phyloP scores from a whole-genome alignment of 2,113 vertebrate genomes.

The Erpornis zantholeuca region DNA sequence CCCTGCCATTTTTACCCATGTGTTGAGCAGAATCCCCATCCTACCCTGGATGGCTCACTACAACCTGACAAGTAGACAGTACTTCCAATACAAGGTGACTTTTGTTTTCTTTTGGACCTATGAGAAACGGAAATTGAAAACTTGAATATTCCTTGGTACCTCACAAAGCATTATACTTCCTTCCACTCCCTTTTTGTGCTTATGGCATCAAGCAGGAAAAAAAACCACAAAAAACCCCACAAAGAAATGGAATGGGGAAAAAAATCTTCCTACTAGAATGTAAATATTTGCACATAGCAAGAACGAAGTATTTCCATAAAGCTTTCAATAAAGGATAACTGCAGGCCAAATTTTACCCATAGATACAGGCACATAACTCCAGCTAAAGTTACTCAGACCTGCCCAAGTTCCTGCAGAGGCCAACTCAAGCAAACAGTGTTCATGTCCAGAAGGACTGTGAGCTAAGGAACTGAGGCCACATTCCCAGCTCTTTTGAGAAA shows the following conservation, averaged over 20 bases:
- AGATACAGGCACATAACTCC: background rate
- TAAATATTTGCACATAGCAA: background rate
- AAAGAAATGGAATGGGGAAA: background rate
- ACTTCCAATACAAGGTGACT: background rate
- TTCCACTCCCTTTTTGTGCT: background rate
- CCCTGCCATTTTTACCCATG: background rate
- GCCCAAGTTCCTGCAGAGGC: background rate
- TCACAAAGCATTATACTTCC: background rate
- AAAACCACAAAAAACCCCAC: background rate
- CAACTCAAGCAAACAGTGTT: background rate
- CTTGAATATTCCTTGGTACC: background rate
- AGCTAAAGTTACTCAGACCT: background rate
- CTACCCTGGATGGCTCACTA: background rate
- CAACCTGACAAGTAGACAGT: background rate
- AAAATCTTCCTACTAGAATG: background rate
- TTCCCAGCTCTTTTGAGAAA: background rate
- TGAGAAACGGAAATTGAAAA: background rate
- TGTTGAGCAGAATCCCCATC: background rate
- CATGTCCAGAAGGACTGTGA: background rate
- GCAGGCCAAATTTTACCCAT: background rate
- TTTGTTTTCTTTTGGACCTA: background rate
- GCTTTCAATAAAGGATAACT: background rate
- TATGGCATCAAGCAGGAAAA: background rate
- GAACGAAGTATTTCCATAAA: slow-evolving; percentile 21
- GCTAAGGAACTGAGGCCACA: background rate